Base-by-base conservation (phyloP, 2,113 vertebrate genomes). In the Proterorhinus semilunaris region DNA sequence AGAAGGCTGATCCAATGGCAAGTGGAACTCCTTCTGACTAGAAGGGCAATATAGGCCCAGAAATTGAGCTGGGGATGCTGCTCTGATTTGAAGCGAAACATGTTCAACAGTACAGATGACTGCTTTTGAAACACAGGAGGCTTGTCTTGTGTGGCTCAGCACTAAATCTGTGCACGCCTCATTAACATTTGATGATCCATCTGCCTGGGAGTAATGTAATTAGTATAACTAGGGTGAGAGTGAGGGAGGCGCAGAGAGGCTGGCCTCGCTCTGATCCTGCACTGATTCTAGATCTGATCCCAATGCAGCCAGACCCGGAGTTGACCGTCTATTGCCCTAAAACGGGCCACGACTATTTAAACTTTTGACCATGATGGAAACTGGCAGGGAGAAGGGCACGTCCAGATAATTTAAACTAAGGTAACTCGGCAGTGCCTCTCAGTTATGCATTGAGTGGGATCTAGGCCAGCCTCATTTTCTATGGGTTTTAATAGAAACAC, bases 121-220 rank as follows among this genome's bases (percentile, higher is more conserved):
- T 36, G 27, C 27, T 36, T 36, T 36, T 36, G 58, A 61, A 15
- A 15, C 42, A 44, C 58, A 44, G 36, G 44, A 75, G 49, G 68
- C 61, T 69, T 53, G 62, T 53, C 67, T 69, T 36, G 78, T 74
- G 79, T 50, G 62, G 68, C 66, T 11, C 16, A 62, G 63, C 62
- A 11, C 66, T 67, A 48, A 76, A 74, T 72, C 71, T 69, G 62
- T 71, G 68, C 63, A 80, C 7, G 27, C 66, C 74, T 88, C 73
- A 74, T 88, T 87, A 87, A 72, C 79, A 70, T 76, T 83, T 89
- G 87, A 90, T 87, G 85, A 82, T 83, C 80, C 27, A 27, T 81
- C 72, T 84, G 69, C 61, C 62, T 79, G 45, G 73, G 79, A 78
- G 62, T 83, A 84, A 89, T 79, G 74, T 80, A 79, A 90, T 86